Evolutionary conservation across 2,113 vertebrate genomes (phyloP).

Genomic region (Hirundichthys speculiger): DNA sequence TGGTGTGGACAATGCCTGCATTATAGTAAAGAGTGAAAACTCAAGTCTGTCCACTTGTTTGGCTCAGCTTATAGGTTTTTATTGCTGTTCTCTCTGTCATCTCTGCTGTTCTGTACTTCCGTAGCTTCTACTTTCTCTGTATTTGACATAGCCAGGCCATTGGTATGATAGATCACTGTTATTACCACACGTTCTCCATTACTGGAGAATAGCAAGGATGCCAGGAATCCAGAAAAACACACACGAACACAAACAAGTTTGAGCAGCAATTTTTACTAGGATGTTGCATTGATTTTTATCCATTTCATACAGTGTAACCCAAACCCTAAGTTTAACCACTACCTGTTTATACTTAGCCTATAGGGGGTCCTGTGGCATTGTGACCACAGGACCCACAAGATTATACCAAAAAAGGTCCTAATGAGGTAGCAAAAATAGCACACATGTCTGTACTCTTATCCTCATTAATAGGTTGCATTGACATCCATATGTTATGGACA

Average conservation of each 20-base stretch:
- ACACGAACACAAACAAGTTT: not conserved
- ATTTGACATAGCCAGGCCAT: constrained; percentile 49
- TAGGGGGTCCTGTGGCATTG: no score
- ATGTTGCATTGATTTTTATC: not conserved
- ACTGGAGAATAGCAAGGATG: constrained; percentile 52
- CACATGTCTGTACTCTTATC: no score
- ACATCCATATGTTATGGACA: no score
- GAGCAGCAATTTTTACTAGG: not conserved
- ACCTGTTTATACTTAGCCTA: not conserved
- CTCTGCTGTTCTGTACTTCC: constrained; percentile 53
- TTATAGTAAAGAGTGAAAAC: not conserved
- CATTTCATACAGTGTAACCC: not conserved
- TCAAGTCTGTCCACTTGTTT: not conserved
- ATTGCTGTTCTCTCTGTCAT: constrained; percentile 36
- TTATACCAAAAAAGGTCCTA: no score
- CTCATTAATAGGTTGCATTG: no score
- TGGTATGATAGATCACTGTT: constrained; percentile 69
- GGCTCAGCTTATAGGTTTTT: constrained; percentile 32
- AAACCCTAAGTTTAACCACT: not conserved
- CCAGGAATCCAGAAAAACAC: constrained; percentile 8
- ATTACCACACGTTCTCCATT: constrained; percentile 75
- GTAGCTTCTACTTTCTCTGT: constrained; percentile 61
- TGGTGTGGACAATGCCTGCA: not conserved
- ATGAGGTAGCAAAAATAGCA: no score
- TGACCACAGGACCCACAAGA: no score